Base-by-base conservation (phyloP, 2,797 vertebrate genomes). In the Adelosebastes latens region DNA sequence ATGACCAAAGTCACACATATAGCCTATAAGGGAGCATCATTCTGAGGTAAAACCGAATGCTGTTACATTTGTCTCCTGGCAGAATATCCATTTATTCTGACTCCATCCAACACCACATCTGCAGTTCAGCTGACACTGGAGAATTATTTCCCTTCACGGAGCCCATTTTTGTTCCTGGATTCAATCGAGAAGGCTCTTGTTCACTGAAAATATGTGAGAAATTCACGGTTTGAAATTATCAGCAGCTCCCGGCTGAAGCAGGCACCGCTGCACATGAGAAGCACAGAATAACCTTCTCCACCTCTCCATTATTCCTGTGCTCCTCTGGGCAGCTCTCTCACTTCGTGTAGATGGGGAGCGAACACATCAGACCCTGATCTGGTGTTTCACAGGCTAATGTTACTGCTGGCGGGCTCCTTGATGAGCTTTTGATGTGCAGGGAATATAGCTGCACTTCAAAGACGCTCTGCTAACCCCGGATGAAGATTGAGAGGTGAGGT, bases 21-120 rank as follows among this genome's bases (percentile, higher is more conserved):
- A 56, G 46, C 12, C 46, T 58, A 11, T 24, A 53, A 31, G 36
- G 8, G 24, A 72, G 27, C 31, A 34, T 71, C 14, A 10, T 63
- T 46, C 42, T 46, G 27, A 36, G 10, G 31, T 27, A 27, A 52
- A 75, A 72, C 66, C 58, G 27, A 3, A 5, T 25, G 29, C 16
- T 25, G 10, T 63, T 63, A 22, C 29, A 8, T 81, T 14, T 61
- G 46, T 56, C 67, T n/a, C 25, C 36, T 53, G 27, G 31, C 36
- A 69, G 68, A 55, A 79, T 65, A 84, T 84, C 65, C 25, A 80
- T 86, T 75, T 69, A 42, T 24, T 72, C 29, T 65, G 36, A 31
- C 29, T 58, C 18, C 7, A 22, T 39, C 58, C 27, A 24, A 7
- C 25, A 24, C 11, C 31, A 64, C 8, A 2, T 24, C n/a, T 77